Percentiles rank a stretch among this genome's conserved stretches.
phyloP scores from a whole-genome alignment of 2,888 invertebrate species.

The Calameuta idolon region DNA sequence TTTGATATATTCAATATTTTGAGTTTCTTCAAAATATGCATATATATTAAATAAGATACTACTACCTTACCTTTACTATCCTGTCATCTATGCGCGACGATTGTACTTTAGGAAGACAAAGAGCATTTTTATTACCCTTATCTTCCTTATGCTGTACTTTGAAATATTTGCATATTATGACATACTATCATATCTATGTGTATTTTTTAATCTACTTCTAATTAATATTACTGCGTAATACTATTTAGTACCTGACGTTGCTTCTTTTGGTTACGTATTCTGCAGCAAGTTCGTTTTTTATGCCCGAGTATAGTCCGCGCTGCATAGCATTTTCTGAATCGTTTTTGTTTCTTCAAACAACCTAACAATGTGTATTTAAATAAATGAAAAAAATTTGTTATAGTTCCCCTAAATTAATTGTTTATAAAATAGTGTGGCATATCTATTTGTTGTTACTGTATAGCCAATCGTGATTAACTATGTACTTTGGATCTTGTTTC shows the following conservation, averaged over 20 bases:
- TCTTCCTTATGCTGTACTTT: neutral
- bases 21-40: neutral
- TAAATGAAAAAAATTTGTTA: conserved; percentile 13
- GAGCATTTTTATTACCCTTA: neutral
- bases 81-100: neutral
- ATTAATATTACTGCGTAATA: neutral
- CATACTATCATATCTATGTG: neutral
- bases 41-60: neutral
- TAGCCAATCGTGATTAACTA: neutral
- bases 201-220: neutral
- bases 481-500: conserved; percentile 45
- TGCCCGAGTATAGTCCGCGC: conserved; percentile 29
- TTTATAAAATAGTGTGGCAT: conserved; percentile 8
- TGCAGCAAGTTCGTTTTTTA: conserved; percentile 39
- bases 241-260: neutral
- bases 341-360: conserved; percentile 35
- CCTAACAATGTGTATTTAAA: conserved; percentile 9
- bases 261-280: conserved; percentile 12
- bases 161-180: neutral
- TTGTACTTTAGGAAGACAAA: neutral
- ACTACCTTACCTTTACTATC: neutral
- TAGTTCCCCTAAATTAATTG: conserved; percentile 1
- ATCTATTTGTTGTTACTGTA: conserved; percentile 2
- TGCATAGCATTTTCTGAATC: conserved; percentile 40
- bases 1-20: neutral